Conservation (phyloP, 2,113 vertebrate genomes). For the Cyanocitta stelleri region DNA sequence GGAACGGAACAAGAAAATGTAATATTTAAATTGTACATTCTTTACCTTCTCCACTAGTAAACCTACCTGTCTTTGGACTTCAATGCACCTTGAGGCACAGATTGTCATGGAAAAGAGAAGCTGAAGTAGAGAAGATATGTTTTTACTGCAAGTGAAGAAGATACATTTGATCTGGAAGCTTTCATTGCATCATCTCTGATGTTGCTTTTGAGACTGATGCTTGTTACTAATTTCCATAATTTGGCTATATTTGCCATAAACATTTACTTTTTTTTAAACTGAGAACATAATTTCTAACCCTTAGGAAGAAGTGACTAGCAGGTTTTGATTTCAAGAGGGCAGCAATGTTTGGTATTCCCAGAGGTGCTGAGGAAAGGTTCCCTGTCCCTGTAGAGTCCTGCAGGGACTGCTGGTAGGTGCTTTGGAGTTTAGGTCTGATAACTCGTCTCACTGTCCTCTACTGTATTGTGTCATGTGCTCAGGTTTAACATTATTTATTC, state of each 20-base stretch:
- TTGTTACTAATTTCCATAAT: not conserved
- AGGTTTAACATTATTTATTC: not conserved
- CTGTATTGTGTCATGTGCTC: not conserved
- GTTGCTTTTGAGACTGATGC: not conserved
- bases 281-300: not conserved
- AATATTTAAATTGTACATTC: not conserved
- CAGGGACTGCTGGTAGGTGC: not conserved
- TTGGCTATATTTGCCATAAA: not conserved
- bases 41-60: not conserved
- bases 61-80: not conserved
- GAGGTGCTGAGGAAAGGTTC: not conserved
- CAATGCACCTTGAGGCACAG: not conserved
- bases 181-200: not conserved
- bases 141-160: not conserved
- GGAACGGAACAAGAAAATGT: no score
- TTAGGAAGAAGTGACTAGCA: not conserved
- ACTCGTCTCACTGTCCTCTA: not conserved
- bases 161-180: not conserved
- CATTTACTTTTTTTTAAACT: not conserved
- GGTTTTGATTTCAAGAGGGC: not conserved
- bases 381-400: not conserved
- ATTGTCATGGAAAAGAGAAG: not conserved
- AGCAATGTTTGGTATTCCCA: not conserved
- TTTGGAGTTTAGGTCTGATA: not conserved
- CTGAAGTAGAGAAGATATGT: not conserved